Conservation (phyloP, 30 jellyfish, hydroid and myxozoan genomes). For the Mastigias papua region DNA sequence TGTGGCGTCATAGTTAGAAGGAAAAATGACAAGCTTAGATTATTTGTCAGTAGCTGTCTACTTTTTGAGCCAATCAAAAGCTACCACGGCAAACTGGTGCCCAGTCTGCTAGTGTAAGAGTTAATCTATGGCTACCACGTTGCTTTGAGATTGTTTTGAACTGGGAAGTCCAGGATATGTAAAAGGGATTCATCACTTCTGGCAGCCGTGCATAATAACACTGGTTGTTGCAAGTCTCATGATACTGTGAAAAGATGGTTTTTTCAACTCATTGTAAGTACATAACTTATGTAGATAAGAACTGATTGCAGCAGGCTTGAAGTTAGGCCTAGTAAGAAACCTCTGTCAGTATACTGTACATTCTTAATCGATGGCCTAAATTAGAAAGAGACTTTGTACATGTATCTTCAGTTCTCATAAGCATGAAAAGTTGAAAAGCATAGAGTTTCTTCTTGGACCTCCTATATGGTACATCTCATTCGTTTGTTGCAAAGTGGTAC, state of each 20-base stretch:
- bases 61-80: constrained; percentile 22
- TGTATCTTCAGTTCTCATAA: too few species aligned
- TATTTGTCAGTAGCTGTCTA: background rate
- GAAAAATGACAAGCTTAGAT: background rate
- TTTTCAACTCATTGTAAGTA: constrained; percentile 3
- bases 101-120: constrained; percentile 4
- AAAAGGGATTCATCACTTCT: background rate
- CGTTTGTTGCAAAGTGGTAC: too few species aligned
- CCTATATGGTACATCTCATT: too few species aligned
- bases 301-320: background rate
- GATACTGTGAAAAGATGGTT: background rate
- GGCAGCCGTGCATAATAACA: background rate
- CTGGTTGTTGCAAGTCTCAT: background rate
- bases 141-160: constrained; percentile 14
- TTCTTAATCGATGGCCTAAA: too few species aligned
- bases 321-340: too few species aligned
- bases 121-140: constrained; percentile 17
- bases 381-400: too few species aligned
- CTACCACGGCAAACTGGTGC: constrained; percentile 26
- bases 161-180: background rate
- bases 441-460: too few species aligned
- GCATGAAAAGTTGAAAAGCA: too few species aligned
- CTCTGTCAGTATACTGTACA: too few species aligned
- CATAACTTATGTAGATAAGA: background rate
- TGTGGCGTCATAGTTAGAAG: background rate